phyloP scores from a whole-genome alignment of 1,140 invertebrate genomes.

The Homarus americanus region DNA sequence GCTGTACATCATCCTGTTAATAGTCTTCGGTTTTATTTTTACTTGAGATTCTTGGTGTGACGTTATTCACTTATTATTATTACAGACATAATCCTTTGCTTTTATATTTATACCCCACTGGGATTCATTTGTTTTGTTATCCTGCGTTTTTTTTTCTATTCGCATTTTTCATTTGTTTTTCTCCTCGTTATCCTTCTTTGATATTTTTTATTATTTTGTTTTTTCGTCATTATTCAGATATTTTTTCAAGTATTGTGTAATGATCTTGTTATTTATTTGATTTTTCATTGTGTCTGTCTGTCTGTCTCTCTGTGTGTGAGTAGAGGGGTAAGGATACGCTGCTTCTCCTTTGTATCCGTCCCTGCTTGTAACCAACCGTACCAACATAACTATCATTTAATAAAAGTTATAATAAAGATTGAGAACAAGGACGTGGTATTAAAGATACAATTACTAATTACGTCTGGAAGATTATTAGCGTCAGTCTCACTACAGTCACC shows the following conservation, averaged over 20 bases:
- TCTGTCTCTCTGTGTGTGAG: no score
- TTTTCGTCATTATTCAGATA: no score
- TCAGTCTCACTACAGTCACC: no score
- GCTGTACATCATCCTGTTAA: no score
- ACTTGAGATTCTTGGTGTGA: not conserved
- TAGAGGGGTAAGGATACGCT: no score
- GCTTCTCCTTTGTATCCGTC: no score
- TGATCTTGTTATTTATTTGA: not conserved
- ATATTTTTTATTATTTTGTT: not conserved
- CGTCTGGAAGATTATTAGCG: no score
- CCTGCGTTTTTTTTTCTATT: not conserved
- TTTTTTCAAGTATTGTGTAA: not conserved
- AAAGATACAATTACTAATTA: no score
- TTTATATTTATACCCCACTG: not conserved
- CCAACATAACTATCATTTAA: no score
- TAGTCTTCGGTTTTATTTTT: not conserved
- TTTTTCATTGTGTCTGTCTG: conserved; percentile 27
- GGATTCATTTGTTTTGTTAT: not conserved
- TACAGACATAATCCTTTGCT: not conserved
- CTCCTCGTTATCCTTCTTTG: not conserved
- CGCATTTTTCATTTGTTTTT: not conserved
- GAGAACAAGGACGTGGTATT: no score
- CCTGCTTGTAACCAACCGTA: no score
- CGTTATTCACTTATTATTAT: not conserved
- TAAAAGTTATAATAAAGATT: no score